Percentiles rank a stretch among this genome's conserved stretches.
Conservation (phyloP, 2,113 vertebrate genomes). For the Mus musculus region DNA sequence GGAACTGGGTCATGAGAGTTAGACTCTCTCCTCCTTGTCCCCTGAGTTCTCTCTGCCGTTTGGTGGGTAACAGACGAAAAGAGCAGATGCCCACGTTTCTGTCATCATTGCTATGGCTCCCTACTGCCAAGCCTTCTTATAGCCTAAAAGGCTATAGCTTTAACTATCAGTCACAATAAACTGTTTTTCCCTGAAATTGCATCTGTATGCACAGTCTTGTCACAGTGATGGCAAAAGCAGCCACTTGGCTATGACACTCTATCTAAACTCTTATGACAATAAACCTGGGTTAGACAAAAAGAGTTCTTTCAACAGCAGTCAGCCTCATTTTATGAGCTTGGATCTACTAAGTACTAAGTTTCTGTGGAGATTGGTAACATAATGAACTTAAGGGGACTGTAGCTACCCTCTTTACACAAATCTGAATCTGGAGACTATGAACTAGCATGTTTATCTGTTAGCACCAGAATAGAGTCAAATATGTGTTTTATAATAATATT, state of each 20-base stretch:
- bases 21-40: neutral
- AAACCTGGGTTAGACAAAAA: neutral
- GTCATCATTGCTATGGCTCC: neutral
- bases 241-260: neutral
- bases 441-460: neutral
- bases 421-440: neutral
- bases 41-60: neutral
- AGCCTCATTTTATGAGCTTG: conserved; percentile 1
- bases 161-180: neutral
- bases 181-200: neutral
- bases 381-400: neutral
- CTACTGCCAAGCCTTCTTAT: neutral
- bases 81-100: neutral
- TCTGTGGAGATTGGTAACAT: neutral
- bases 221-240: neutral
- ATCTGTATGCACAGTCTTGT: neutral
- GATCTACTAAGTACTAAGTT: neutral
- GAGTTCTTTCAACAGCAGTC: neutral
- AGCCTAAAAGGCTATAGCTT: neutral
- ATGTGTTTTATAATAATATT: neutral
- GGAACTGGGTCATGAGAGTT: neutral
- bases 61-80: neutral
- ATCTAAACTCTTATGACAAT: neutral
- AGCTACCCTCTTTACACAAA: neutral
- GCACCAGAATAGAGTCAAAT: conserved; percentile 15